phyloP scores from a whole-genome alignment of 2,888 invertebrate genomes.

The Imbricaverruca yamaguchii region DNA sequence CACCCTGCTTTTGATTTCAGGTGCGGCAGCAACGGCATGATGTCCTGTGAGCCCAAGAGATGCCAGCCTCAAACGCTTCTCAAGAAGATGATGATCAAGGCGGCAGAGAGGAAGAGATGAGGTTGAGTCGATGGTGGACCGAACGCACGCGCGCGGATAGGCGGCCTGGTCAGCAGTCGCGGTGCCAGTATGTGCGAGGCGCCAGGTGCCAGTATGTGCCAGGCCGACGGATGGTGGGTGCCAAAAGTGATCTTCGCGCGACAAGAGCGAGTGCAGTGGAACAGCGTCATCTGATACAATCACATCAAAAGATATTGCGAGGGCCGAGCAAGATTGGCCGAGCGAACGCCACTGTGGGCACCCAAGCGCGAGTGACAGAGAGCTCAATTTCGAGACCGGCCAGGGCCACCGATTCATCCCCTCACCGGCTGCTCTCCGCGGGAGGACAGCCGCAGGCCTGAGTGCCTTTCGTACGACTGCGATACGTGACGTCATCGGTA shows the following conservation, averaged over 20 bases:
- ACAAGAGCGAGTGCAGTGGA: background rate
- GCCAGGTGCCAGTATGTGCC: too few relatives aligned
- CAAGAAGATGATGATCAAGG: conserved; percentile 64
- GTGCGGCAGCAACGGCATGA: conserved; percentile 85
- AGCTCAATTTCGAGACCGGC: background rate
- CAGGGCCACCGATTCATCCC: background rate
- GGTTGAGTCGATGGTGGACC: background rate
- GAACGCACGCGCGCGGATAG: background rate
- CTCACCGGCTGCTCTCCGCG: background rate
- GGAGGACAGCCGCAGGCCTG: background rate
- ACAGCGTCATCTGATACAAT: background rate
- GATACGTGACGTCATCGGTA: background rate
- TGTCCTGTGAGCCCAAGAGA: conserved; percentile 86
- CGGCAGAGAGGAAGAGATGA: conserved; percentile 12
- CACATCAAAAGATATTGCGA: conserved; percentile 17
- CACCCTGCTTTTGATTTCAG: conserved; percentile 48
- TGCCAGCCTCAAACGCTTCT: conserved; percentile 86
- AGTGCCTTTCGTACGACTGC: background rate
- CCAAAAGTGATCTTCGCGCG: conserved; percentile 15
- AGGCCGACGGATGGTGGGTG: background rate
- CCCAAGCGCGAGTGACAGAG: background rate
- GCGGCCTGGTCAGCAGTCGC: background rate
- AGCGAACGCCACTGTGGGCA: background rate
- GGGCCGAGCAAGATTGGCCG: background rate
- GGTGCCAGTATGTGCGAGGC: too few relatives aligned